These are phyloP conservation scores for Pseudochirops corinnae DNA, from an alignment of 2,797 vertebrate species.

Conservation along the genomic window DNA sequence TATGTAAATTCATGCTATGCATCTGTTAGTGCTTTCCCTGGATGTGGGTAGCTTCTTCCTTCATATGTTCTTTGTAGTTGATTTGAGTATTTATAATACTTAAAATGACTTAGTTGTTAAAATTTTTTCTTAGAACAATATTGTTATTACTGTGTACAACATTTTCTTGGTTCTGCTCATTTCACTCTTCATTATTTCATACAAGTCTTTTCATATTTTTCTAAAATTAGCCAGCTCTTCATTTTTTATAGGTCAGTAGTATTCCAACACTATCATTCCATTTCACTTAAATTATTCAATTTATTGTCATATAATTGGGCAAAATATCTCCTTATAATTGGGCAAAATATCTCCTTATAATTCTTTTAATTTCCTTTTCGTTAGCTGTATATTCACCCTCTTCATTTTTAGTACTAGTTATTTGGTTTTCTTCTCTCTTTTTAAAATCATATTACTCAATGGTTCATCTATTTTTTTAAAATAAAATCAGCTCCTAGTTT, in stretches of 20 bases:
- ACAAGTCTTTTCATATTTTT: not conserved
- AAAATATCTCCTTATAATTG: no score
- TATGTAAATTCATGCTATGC: not conserved
- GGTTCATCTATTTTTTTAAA: not conserved
- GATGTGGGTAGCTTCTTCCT: not conserved
- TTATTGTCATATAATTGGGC: not conserved
- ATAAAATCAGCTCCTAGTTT: not conserved
- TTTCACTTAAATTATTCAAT: not conserved
- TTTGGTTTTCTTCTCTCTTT: not conserved
- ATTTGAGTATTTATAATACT: not conserved
- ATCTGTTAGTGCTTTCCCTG: not conserved
- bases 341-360: not conserved
- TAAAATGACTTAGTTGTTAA: not conserved
- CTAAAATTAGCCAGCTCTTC: not conserved
- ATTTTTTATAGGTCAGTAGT: not conserved
- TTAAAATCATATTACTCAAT: not conserved
- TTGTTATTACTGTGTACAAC: not conserved
- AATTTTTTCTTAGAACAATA: not conserved
- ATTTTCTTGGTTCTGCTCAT: not conserved
- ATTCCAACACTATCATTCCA: no score
- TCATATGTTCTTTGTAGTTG: not conserved
- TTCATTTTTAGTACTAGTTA: not conserved
- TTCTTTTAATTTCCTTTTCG: not conserved
- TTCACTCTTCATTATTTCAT: not conserved
- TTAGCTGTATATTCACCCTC: not conserved